These are phyloP conservation scores for Cistogaster globosa DNA, from an alignment of 2,888 invertebrate genomes.

Conservation along the genomic window DNA sequence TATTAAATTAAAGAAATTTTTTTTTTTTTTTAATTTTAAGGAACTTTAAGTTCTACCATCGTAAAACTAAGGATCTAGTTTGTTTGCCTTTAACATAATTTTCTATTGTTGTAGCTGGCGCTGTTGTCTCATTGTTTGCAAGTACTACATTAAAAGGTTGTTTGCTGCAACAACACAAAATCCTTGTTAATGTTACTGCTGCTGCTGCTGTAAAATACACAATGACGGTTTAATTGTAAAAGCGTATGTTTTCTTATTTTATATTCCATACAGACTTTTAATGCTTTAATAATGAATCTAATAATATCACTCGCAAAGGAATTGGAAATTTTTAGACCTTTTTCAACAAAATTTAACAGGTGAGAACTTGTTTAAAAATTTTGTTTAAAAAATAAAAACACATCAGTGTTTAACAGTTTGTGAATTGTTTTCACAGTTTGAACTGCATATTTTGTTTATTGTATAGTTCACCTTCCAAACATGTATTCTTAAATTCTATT, in stretches of 20 bases:
- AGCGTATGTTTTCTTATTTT: constrained; percentile 24
- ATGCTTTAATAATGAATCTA: background rate
- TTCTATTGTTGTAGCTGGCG: constrained; percentile 24
- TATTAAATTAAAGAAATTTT: background rate
- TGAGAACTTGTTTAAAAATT: no score
- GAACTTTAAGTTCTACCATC: background rate
- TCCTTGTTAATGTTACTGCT: background rate
- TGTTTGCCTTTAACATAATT: constrained; percentile 23
- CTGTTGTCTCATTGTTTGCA: constrained; percentile 12
- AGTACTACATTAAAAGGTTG: constrained; percentile 27
- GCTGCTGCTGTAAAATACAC: constrained; percentile 34
- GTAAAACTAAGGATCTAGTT: background rate
- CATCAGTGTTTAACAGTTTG: no score
- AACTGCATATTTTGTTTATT: no score
- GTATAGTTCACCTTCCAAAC: background rate
- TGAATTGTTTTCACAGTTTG: no score
- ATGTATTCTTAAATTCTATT: background rate
- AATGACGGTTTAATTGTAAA: constrained; percentile 44
- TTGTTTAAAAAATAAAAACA: no score
- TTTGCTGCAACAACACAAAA: constrained; percentile 26
- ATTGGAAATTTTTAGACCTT: background rate
- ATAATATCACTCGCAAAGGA: background rate
- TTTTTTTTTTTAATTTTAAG: background rate
- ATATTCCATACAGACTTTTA: background rate
- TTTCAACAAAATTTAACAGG: no score